A percentile compares a stretch with the other conserved stretches of the same genome.
phyloP scores from a whole-genome alignment of 2,888 invertebrate species.

The Drosophila yooni region DNA sequence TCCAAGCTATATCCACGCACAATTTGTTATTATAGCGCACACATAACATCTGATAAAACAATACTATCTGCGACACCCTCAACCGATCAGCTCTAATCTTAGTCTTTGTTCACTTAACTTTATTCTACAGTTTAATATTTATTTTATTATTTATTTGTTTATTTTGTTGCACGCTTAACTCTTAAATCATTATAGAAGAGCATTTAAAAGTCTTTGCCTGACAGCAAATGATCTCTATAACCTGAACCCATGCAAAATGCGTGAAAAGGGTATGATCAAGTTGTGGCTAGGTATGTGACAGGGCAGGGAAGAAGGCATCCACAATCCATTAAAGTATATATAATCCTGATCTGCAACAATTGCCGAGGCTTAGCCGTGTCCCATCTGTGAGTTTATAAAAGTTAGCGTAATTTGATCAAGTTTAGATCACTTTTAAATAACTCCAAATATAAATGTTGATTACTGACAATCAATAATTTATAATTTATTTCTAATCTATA shows the following conservation, averaged over 20 bases:
- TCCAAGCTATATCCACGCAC: background rate
- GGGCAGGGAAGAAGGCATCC: background rate
- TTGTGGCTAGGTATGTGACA: background rate
- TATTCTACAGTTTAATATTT: background rate
- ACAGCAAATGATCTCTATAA: background rate
- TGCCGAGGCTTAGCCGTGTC: accelerated
- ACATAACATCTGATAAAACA: background rate
- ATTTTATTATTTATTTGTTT: background rate
- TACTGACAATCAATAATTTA: too few species aligned
- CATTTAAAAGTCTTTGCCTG: background rate
- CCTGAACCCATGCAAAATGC: background rate
- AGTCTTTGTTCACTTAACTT: background rate
- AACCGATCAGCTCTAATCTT: background rate
- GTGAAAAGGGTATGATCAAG: background rate
- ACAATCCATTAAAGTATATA: background rate
- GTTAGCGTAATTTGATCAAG: too few species aligned
- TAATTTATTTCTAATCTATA: too few species aligned
- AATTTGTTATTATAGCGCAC: background rate
- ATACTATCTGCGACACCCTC: background rate
- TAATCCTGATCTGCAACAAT: accelerated
- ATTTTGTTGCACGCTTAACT: background rate
- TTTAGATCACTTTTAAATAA: too few species aligned
- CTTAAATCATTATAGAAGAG: background rate
- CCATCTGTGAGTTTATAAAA: too few species aligned
- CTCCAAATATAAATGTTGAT: too few species aligned